Base-by-base conservation (phyloP, 1,140 invertebrate species). In the Mycetomoellerius zeteki region DNA sequence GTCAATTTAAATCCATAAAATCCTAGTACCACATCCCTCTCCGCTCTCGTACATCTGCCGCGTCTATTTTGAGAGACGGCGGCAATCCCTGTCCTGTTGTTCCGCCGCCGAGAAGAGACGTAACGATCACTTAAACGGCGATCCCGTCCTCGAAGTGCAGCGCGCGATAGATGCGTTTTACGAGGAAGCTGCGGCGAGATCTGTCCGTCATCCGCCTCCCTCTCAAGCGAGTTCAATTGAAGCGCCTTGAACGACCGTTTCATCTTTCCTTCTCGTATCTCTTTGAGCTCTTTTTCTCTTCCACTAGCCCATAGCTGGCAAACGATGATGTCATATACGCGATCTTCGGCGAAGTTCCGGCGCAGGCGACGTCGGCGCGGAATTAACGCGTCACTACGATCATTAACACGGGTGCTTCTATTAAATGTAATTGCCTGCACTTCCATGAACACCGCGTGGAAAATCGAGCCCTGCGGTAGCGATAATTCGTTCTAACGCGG, bases 141-240 rank as follows among this genome's bases (percentile, higher is more conserved):
- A 84, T 60, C 52, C 19, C 78, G 78, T 72, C 33, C 30, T 27
- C 56, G 84, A 77, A 75, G 71, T 50, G 71, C 50, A 65, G 21
- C 47, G 43, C 47, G 62, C 75, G 65, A 72, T 89, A 54, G 43
- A 78, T 21, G 60, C n/a, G 65, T 50, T 87, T 81, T 82, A 87
- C 77, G 78, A 69, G 72, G 88, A 87, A 89, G 84, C 73, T 69
- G 64, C 67, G 21, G 12, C 77, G 76, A 43, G 60, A 65, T 85
- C 54, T 65, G 65, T 19, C 30, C 71, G 37, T 82, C 58, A 64
- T 81, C 72, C 77, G 73, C 77, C 65, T 60, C 50, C 14, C 14
- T 60, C 80, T 89, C 88, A 89, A 93, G 82, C 89, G 91, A 90
- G 91, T 85, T 93, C 90, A 93, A 93, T 93, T 93, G 77, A 93